These are phyloP conservation scores for Gulo gulo DNA, from an alignment of 2,113 vertebrate species.

Conservation along the genomic window DNA sequence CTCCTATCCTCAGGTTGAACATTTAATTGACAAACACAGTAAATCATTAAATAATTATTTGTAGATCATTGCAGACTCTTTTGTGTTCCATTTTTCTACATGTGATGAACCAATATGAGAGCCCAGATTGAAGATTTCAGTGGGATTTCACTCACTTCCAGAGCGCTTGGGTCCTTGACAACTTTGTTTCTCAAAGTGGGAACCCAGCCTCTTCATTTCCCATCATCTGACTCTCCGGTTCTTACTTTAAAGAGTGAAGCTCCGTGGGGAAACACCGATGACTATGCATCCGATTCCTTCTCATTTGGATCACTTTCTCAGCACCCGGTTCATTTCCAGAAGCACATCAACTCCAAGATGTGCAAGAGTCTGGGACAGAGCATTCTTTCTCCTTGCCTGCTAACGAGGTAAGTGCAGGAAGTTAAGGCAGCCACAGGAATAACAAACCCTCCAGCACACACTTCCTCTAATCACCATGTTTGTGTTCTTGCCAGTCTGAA, in stretches of 20 bases:
- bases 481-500: not conserved
- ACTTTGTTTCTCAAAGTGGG: not conserved
- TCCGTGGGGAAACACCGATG: not conserved
- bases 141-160: not conserved
- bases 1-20: not conserved
- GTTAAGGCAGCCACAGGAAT: slow-evolving; percentile 49
- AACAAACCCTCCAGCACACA: slow-evolving; percentile 45
- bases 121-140: not conserved
- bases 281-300: slow-evolving; percentile 50
- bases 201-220: not conserved
- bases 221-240: not conserved
- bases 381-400: slow-evolving; percentile 57
- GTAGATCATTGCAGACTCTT: not conserved
- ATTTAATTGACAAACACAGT: not conserved
- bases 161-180: not conserved
- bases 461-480: slow-evolving; percentile 47
- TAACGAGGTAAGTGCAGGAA: slow-evolving; percentile 58
- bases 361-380: slow-evolving; percentile 70
- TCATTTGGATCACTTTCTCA: slow-evolving; percentile 52
- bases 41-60: not conserved
- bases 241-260: not conserved
- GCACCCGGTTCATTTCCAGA: slow-evolving; percentile 57
- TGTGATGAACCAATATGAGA: not conserved
- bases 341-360: slow-evolving; percentile 67
- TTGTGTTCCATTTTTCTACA: not conserved